Base-by-base conservation (phyloP, 2,888 invertebrate genomes). In the Clusia tigrina region DNA sequence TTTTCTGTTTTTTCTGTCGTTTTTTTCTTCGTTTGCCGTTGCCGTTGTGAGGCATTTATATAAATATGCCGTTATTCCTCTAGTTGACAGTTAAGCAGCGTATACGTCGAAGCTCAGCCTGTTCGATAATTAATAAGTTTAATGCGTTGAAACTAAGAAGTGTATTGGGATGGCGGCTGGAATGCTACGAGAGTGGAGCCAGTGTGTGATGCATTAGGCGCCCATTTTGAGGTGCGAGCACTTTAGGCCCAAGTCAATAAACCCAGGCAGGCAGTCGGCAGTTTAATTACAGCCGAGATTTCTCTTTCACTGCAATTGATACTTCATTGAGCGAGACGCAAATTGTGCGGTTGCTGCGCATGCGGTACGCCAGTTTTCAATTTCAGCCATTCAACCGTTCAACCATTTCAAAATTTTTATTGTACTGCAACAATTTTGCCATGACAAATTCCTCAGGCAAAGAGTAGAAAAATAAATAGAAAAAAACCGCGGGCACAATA, bases 381-480 rank as follows among this genome's bases (percentile, higher is more conserved):
- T 32, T 32, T 32, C 32, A 12, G 12, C n/a, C n/a, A n/a, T n/a
- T n/a, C n/a, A n/a, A n/a, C n/a, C n/a, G 12, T 32, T 32, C 32
- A 32, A 17, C 42, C 42, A 17, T 42, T 15, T 15, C 9, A 42
- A 9, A n/a, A 15, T 42, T 42, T 15, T 15, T 15, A 15, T 42
- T 42, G 9, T 42, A 42, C n/a, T 42, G 42, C 42, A 42, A n/a
- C 42, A 42, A 42, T 42, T 42, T 42, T n/a, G 32, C 42, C 42
- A 42, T 42, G 42, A n/a, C 42, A 42, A 42, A 42, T 42, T 15
- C 42, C n/a, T 15, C n/a, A 9, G 6, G 32, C 6, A 32, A 32
- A 32, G 32, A 9, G 12, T 9, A 32, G 12, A 9, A 32, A 6
- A 32, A 32, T 9, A 32, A 32, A 32, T 12, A 32, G 32, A 32